Evolutionary conservation across 1,140 invertebrate genomes (phyloP).

Genomic region (Pachypeltis micranthus): DNA sequence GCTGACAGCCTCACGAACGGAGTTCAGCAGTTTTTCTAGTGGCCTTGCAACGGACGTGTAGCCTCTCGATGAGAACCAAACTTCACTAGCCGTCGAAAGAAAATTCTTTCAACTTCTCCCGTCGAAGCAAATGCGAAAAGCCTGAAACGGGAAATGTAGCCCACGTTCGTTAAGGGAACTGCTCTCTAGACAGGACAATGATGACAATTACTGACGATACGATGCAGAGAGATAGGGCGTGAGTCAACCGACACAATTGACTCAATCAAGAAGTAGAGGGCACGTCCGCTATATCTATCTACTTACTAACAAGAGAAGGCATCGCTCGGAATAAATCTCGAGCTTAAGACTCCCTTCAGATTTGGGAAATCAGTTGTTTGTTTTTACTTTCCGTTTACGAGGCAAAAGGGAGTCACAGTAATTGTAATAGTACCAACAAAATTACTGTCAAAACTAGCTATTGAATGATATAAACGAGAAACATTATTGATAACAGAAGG

Average conservation of each 20-base stretch:
- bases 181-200: not conserved
- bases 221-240: not conserved
- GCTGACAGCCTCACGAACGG: too few relatives aligned
- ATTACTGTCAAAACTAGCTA: not conserved
- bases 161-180: not conserved
- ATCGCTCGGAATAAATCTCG: too few relatives aligned
- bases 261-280: not conserved
- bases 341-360: not conserved
- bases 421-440: not conserved
- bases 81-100: not conserved
- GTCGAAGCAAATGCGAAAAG: not conserved
- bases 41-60: too few relatives aligned
- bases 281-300: not conserved
- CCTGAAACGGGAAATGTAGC: not conserved
- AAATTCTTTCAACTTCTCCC: not conserved
- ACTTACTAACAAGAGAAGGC: too few relatives aligned
- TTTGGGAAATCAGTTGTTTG: not conserved
- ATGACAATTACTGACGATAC: not conserved
- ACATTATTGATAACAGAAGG: too few relatives aligned
- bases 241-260: not conserved
- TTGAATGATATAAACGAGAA: not conserved
- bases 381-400: not conserved
- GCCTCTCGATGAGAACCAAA: too few relatives aligned
- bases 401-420: not conserved
- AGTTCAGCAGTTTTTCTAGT: too few relatives aligned